Base-by-base conservation (phyloP, 2,888 invertebrate genomes). In the Megaustenia siamemsis region DNA sequence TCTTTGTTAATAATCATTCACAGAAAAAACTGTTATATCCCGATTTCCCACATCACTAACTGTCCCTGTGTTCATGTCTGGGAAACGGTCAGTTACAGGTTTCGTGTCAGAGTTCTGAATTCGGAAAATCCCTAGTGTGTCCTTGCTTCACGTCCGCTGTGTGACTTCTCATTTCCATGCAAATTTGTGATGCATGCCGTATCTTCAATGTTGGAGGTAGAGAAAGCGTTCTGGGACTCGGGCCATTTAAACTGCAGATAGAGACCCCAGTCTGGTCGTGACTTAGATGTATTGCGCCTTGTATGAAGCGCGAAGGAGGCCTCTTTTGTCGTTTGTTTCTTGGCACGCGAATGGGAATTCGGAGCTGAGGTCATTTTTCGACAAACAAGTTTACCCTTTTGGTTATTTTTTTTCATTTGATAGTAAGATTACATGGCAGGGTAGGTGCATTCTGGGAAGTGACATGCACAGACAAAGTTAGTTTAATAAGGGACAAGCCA, bases 81-180 rank as follows among this genome's bases (percentile, higher is more conserved):
- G 40, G 18, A 68, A 69, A 40, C 24, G 40, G 40, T 40, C 24
- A 69, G 38, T 69, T 24, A 38, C 8, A 21, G 18, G 40, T 69
- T 24, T 24, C 8, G 0, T 69, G 40, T 38, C 1, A 40, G 24
- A 38, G 24, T 2, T 69, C 38, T 21, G 24, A 40, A 21, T 40
- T 21, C 40, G 21, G 40, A 38, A 40, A 24, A 24, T 69, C 69
- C 40, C 38, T n/a, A 6, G 24, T 21, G 40, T 38, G 40, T 24
- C 38, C 24, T 3, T 40, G 24, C 69, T 24, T 21, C 69, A 40
- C 69, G 24, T 24, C 38, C 56, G 1, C 35, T 76, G 56, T 53
- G 76, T 21, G 76, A 76, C 76, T 56, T 76, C 76, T 76, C 76
- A 76, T 76, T 76, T 76, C 3, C 56, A 76, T 76, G 76, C 56